Evolutionary conservation across 2,888 invertebrate genomes (phyloP).

Genomic region (Drosophila eohydei): DNA sequence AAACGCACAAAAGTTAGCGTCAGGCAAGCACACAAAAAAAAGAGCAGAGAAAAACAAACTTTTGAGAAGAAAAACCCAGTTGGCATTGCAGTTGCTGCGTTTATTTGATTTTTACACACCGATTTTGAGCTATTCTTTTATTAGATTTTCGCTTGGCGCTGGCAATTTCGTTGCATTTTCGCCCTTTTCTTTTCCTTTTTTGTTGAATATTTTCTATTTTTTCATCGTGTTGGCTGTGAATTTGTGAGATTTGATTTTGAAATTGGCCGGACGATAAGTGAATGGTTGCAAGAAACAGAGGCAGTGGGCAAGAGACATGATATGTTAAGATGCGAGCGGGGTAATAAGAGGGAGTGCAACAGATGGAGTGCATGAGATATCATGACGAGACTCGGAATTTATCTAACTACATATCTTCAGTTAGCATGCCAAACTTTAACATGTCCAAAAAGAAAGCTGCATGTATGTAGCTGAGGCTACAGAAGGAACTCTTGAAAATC

Average conservation of each 20-base stretch:
- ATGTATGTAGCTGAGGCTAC: too few species aligned
- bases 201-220: constrained; percentile 8
- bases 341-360: neutral
- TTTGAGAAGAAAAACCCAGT: constrained; percentile 55
- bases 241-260: constrained; percentile 76
- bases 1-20: constrained; percentile 68
- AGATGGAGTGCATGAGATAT: constrained; percentile 18
- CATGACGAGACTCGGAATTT: neutral
- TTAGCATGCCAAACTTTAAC: constrained; percentile 1
- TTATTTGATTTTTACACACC: constrained; percentile 80
- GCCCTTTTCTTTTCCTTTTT: constrained; percentile 14
- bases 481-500: neutral
- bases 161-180: constrained; percentile 40
- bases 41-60: constrained; percentile 36
- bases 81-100: constrained; percentile 58
- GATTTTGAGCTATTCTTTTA: constrained; percentile 79
- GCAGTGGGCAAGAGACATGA: constrained; percentile 17
- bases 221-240: constrained; percentile 46
- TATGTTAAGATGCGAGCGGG: constrained; percentile 38
- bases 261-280: constrained; percentile 60
- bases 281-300: constrained; percentile 9
- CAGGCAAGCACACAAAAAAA: constrained; percentile 31
- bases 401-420: neutral
- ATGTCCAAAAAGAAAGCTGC: neutral
- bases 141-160: constrained; percentile 68